Evolutionary conservation across 2,113 vertebrate species (phyloP).

Genomic region (Meriones unguiculatus): DNA sequence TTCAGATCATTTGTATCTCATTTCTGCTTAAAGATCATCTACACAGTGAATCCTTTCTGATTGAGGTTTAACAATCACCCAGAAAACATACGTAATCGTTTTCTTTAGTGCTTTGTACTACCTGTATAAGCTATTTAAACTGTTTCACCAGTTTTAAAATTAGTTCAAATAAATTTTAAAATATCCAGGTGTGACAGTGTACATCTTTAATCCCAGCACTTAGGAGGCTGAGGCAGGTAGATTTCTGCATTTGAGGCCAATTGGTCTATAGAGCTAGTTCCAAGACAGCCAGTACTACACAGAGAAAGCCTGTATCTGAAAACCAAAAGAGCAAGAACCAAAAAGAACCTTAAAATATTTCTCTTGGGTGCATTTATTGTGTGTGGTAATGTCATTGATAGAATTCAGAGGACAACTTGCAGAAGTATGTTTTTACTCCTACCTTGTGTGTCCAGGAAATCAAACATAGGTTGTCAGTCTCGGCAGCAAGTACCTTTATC

Average conservation of each 20-base stretch:
- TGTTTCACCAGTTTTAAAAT: conserved; percentile 6
- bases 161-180: neutral
- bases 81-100: neutral
- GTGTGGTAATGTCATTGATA: no score
- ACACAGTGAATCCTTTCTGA: neutral
- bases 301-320: no score
- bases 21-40: neutral
- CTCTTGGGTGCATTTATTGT: no score
- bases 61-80: neutral
- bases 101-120: neutral
- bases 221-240: neutral
- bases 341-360: no score
- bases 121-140: neutral
- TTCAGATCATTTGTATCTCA: neutral
- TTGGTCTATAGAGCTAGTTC: neutral
- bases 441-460: no score
- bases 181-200: neutral
- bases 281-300: neutral
- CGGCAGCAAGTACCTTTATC: no score
- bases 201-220: neutral
- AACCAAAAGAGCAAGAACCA: no score
- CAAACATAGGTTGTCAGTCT: no score
- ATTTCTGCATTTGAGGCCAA: neutral
- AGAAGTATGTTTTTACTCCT: no score
- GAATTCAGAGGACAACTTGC: no score